A percentile compares a stretch with the other conserved stretches of the same genome.
Evolutionary conservation across 2,888 invertebrate species (phyloP).

Genomic region (Drosophila aldrichi): DNA sequence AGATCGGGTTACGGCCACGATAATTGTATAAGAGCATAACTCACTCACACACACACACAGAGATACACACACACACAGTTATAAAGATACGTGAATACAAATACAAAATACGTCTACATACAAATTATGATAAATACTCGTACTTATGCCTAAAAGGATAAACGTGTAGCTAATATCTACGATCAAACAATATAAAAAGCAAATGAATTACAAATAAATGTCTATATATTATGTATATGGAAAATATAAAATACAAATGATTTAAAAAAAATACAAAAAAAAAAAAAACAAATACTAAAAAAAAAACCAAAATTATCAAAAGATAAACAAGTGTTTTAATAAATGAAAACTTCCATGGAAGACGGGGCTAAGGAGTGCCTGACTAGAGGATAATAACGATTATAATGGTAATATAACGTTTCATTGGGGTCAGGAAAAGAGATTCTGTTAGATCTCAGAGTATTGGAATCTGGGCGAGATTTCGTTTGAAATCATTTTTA

Average conservation of each 20-base stretch:
- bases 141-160: constrained; percentile 77
- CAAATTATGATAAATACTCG: constrained; percentile 67
- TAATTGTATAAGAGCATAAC: constrained; percentile 55
- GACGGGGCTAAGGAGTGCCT: neutral
- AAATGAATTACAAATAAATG: constrained; percentile 69
- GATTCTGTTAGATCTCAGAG: neutral
- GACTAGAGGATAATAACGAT: neutral
- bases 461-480: too few relatives aligned
- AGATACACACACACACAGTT: constrained; percentile 26
- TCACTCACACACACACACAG: constrained; percentile 28
- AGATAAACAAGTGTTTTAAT: constrained; percentile 18
- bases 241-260: constrained; percentile 50
- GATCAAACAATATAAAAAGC: constrained; percentile 19
- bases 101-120: constrained; percentile 37
- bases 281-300: constrained; percentile 47
- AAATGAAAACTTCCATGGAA: neutral
- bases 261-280: constrained; percentile 25
- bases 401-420: too few relatives aligned
- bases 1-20: constrained; percentile 47
- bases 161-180: constrained; percentile 72
- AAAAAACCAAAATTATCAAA: constrained; percentile 57
- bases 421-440: too few relatives aligned
- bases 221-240: constrained; percentile 72
- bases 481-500: too few relatives aligned
- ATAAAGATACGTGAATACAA: constrained; percentile 27